Evolutionary conservation across 2,888 invertebrate species (phyloP), one percentile per base, ranked within the genome.

Genomic region (Macrophya annulata): DNA sequence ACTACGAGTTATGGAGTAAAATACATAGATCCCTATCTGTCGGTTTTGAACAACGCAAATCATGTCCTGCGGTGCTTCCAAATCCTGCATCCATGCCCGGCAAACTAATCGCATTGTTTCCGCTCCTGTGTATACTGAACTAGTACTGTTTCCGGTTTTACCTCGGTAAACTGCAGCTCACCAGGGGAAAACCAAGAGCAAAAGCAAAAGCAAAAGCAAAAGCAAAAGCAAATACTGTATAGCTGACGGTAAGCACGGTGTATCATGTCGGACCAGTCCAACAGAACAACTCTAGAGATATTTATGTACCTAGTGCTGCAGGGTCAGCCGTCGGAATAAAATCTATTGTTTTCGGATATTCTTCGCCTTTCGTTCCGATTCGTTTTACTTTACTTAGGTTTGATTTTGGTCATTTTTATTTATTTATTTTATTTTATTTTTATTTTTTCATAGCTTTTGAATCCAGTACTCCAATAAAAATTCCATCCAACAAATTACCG

Each of bases 281-380:
- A 21, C 25, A 62, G 72, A 9, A 74, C 17, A 4, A 84, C 86
- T 85, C 51, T 65, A 40, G 12, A 85, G 87, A 89, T 90, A 90
- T 90, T 89, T 90, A 89, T 90, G 88, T 89, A 51, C 15, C 25
- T 48, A 31, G 72, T 43, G 1, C 55, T 55, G 87, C 31, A 71
- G 10, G 51, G 62, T 59, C 85, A 86, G 87, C 25, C 15, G 65
- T 79, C 48, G 55, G 59, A 87, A 89, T 88, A 89, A 89, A 90
- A 90, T 89, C 89, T 88, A 91, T 91, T 90, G 91, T 90, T 90
- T 91, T 91, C 90, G 89, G 90, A 91, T 91, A 91, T 89, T 45
- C 43, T 90, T 87, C n/a, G 55, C 55, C 6, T 55, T 55, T 55
- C 1, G 1, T 31, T 31, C 3, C n/a, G 43, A 51, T 51, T 76